Percentiles rank a stretch among this genome's conserved stretches.
These are phyloP conservation scores for Monopterus albus DNA, from an alignment of 2,113 vertebrate genomes.

Conservation along the genomic window DNA sequence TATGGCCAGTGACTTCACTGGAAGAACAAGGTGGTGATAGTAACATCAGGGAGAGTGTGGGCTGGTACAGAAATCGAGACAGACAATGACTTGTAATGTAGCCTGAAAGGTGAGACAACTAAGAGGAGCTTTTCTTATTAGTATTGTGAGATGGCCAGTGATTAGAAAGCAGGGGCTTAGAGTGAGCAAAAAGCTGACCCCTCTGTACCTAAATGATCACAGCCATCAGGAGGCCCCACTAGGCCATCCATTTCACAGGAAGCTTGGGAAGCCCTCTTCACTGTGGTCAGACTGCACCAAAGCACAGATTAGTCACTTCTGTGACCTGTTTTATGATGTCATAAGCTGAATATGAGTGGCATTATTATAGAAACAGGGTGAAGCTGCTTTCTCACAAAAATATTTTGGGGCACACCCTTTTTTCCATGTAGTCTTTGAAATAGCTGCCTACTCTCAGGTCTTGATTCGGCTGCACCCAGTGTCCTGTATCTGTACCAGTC, in stretches of 20 bases:
- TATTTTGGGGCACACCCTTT: background rate
- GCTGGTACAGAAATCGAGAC: constrained; percentile 50
- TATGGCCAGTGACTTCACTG: constrained; percentile 27
- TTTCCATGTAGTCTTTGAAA: too few species aligned
- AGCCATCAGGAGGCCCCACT: constrained; percentile 4
- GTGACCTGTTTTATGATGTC: constrained; percentile 1
- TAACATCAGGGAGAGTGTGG: constrained; percentile 18
- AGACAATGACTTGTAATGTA: too few species aligned
- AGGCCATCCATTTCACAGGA: background rate
- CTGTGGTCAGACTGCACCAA: constrained; percentile 3
- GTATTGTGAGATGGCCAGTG: background rate
- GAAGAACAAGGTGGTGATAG: constrained; percentile 37
- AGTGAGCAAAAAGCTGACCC: background rate
- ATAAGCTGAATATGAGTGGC: background rate
- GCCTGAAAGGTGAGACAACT: constrained; percentile 4
- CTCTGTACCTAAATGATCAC: background rate
- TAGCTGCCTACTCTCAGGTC: background rate
- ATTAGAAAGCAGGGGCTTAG: background rate
- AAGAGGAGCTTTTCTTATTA: background rate
- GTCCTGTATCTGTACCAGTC: constrained; percentile 50
- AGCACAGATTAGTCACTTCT: background rate
- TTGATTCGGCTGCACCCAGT: background rate
- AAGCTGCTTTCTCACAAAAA: background rate
- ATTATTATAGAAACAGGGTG: background rate
- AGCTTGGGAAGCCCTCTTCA: constrained; percentile 1